Conservation (phyloP, 1,140 invertebrate species). For the Camponotus vicinus region DNA sequence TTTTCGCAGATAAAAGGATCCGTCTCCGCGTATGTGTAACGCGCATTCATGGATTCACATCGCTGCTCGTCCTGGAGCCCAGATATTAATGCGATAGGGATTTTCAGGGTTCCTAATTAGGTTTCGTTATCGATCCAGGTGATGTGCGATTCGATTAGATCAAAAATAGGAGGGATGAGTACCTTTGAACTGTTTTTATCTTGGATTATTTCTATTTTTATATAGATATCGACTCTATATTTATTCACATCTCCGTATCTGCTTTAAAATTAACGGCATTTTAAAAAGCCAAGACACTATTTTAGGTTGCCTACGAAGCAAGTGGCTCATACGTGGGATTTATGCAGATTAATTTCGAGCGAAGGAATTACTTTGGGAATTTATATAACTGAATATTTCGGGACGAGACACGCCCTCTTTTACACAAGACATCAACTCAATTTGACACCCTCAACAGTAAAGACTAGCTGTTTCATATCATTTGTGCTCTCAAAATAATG, state of each 20-base stretch:
- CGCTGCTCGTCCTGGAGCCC: conserved; percentile 1
- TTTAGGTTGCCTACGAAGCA: neutral
- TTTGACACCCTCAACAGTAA: conserved; percentile 17
- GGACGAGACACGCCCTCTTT: conserved; percentile 31
- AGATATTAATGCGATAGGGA: neutral
- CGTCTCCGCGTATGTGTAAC: neutral
- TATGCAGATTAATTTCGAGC: conserved; percentile 10
- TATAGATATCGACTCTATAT: no score
- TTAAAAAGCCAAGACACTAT: neutral
- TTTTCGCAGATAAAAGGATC: conserved; percentile 39
- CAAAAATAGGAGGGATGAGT: neutral
- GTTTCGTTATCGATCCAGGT: neutral
- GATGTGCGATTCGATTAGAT: neutral
- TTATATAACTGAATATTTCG: conserved; percentile 51
- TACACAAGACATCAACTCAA: conserved; percentile 22
- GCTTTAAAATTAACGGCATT: neutral
- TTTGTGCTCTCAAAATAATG: conserved; percentile 4
- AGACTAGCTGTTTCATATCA: conserved; percentile 16
- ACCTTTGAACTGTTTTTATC: neutral
- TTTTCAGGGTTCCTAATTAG: neutral
- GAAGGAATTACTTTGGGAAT: conserved; percentile 8
- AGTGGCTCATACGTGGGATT: neutral
- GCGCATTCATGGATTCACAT: conserved; percentile 3
- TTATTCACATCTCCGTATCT: neutral
- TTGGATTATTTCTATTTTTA: no score